phyloP scores from a whole-genome alignment of 2,113 vertebrate species.

The Ageneiosus marmoratus region DNA sequence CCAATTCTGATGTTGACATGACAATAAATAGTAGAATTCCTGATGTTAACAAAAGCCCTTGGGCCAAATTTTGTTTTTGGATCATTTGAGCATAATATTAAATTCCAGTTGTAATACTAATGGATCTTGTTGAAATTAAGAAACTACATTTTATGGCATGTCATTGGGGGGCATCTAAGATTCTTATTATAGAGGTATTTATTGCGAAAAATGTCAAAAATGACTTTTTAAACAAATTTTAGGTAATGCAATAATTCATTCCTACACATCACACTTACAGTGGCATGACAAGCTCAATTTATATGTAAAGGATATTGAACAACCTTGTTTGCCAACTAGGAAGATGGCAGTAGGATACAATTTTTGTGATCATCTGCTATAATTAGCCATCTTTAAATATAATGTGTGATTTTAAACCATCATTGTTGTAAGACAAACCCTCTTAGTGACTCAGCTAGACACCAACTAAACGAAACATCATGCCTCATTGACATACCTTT shows the following conservation, averaged over 20 bases:
- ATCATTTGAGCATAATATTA: background rate
- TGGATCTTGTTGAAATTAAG: background rate
- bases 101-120: background rate
- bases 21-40: background rate
- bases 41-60: background rate
- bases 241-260: conserved; percentile 45
- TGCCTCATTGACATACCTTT: background rate
- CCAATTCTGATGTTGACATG: too few relatives aligned
- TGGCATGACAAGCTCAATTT: background rate
- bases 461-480: background rate
- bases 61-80: background rate
- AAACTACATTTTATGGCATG: background rate
- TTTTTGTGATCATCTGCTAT: background rate
- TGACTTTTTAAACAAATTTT: background rate
- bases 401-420: background rate
- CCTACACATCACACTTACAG: conserved; percentile 19
- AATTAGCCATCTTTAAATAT: background rate
- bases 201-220: background rate
- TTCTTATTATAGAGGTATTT: background rate
- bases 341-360: background rate
- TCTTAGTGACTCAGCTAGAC: background rate
- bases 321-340: background rate
- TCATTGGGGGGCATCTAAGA: background rate
- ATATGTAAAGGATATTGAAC: background rate
- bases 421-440: background rate